Evolutionary conservation across 2,888 invertebrate genomes (phyloP).

Genomic region (Platycnemis pennipes): DNA sequence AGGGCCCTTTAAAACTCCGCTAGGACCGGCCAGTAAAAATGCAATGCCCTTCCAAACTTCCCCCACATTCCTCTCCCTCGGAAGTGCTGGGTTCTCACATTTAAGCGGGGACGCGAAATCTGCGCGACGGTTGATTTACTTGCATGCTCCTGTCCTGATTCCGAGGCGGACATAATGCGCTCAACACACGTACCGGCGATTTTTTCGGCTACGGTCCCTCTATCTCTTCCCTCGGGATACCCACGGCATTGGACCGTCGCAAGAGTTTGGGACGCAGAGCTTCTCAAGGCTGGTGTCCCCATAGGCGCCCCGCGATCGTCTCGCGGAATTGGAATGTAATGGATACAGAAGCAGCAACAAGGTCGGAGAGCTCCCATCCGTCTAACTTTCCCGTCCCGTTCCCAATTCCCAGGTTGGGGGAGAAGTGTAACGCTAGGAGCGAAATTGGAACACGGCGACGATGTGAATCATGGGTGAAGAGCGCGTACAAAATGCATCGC

Average conservation of each 20-base stretch:
- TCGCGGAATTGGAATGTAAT: neutral
- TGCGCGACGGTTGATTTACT: neutral
- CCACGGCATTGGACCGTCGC: neutral
- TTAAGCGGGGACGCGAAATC: neutral
- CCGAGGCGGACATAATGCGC: neutral
- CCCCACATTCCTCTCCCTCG: neutral
- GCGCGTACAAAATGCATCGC: neutral
- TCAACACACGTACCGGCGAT: neutral
- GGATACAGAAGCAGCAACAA: neutral
- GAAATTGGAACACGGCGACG: neutral
- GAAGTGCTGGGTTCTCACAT: neutral
- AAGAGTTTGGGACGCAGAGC: neutral
- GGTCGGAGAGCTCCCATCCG: neutral
- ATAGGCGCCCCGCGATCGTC: neutral
- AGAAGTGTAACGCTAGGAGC: neutral
- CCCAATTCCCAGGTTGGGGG: neutral
- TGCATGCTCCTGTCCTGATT: neutral
- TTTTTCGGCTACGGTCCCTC: neutral
- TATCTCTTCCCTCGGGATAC: neutral
- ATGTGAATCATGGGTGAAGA: neutral
- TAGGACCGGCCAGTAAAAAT: neutral
- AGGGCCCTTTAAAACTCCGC: neutral
- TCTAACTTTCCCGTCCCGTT: neutral
- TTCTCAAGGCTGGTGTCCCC: neutral
- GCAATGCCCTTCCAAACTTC: neutral